phyloP scores from a whole-genome alignment of 1,140 invertebrate species.

The Drosophila nigromelanica region DNA sequence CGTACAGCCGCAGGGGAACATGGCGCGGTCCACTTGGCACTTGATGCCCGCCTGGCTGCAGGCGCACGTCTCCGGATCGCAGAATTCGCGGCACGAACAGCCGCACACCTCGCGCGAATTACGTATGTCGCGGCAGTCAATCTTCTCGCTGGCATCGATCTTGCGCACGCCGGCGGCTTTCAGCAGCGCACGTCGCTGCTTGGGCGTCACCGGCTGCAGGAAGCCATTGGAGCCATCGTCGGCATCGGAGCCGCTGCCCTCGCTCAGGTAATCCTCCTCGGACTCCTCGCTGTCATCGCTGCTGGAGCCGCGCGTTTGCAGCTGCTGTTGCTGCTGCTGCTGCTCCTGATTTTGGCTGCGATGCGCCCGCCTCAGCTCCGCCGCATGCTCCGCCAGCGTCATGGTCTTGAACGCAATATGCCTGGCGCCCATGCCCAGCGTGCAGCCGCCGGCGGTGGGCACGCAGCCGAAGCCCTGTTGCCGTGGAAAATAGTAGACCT shows the following conservation, averaged over 20 bases:
- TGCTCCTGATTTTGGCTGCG: conserved; percentile 89
- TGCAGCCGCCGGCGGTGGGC: conserved; percentile 97
- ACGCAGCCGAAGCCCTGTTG: conserved; percentile 99
- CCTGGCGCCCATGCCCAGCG: conserved; percentile 96
- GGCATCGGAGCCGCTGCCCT: conserved; percentile 92
- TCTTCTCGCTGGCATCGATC: conserved; percentile 97
- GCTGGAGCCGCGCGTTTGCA: conserved; percentile 85
- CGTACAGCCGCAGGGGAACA: conserved; percentile 98
- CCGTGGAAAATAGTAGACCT: conserved; percentile 97
- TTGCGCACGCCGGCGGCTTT: conserved; percentile 95
- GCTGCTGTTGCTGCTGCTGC: conserved; percentile 86
- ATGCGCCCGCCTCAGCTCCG: conserved; percentile 93
- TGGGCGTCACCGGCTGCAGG: conserved; percentile 95
- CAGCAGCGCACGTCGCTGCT: conserved; percentile 93
- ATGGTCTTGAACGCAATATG: conserved; percentile 89
- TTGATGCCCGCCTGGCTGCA: conserved; percentile 98
- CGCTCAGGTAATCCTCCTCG: conserved; percentile 91
- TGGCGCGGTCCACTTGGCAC: conserved; percentile 97
- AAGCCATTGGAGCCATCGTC: conserved; percentile 97
- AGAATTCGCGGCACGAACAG: conserved; percentile 96
- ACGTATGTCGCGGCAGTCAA: conserved; percentile 96
- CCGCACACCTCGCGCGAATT: conserved; percentile 97
- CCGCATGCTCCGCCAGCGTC: conserved; percentile 91
- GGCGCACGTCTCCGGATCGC: conserved; percentile 97
- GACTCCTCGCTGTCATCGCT: conserved; percentile 91